These are phyloP conservation scores for Chrysolina oricalcia DNA, from an alignment of 2,888 invertebrate genomes.

Conservation along the genomic window DNA sequence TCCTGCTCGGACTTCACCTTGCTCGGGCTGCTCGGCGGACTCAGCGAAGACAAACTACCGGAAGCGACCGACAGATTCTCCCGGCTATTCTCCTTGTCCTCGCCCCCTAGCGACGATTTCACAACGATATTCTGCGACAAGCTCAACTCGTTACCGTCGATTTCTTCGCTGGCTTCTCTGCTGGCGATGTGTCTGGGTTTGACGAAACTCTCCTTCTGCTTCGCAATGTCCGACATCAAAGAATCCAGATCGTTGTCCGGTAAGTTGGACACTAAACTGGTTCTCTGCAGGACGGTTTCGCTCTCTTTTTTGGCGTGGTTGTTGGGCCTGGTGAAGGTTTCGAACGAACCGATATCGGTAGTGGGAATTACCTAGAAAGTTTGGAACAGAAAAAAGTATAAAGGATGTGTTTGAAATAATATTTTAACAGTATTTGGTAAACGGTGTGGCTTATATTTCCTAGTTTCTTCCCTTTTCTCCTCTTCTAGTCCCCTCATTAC, in stretches of 20 bases:
- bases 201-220: not conserved
- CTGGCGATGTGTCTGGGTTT: slow-evolving; percentile 4
- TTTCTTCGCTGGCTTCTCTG: slow-evolving; percentile 22
- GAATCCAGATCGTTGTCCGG: slow-evolving; percentile 35
- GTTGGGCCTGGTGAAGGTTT: slow-evolving; percentile 1
- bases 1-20: slow-evolving; percentile 67
- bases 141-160: slow-evolving; percentile 53
- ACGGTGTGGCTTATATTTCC: not conserved
- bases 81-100: slow-evolving; percentile 67
- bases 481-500: too few species aligned
- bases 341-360: slow-evolving; percentile 9
- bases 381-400: not conserved
- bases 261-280: slow-evolving; percentile 19
- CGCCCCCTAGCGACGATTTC: slow-evolving; percentile 71
- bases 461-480: not conserved
- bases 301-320: not conserved
- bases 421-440: too few species aligned
- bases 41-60: slow-evolving; percentile 70
- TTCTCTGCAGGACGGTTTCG: slow-evolving; percentile 11
- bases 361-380: not conserved
- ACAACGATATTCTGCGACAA: slow-evolving; percentile 57
- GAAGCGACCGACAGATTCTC: slow-evolving; percentile 70
- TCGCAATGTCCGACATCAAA: not conserved
- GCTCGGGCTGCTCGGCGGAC: slow-evolving; percentile 71
- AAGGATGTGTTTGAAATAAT: too few species aligned